Conservation (phyloP, 1,140 invertebrate genomes). For the Chionoecetes opilio region DNA sequence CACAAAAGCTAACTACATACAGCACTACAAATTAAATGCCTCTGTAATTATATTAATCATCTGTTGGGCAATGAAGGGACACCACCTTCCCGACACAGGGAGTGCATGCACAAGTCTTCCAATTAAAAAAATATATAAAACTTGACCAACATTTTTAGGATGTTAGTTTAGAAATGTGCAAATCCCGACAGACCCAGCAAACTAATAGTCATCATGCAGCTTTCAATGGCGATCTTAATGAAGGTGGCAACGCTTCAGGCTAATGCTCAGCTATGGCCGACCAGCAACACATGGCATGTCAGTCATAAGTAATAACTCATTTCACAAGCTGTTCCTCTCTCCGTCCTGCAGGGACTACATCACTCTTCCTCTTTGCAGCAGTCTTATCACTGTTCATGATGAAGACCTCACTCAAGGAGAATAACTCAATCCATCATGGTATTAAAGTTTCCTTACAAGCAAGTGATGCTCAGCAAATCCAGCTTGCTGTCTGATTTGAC, state of each 20-base stretch:
- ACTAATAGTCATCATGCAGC: not conserved
- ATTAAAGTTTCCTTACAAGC: not conserved
- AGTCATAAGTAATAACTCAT: not conserved
- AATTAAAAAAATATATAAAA: constrained; percentile 48
- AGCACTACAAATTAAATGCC: constrained; percentile 40
- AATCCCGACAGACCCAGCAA: not conserved
- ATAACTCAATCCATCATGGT: not conserved
- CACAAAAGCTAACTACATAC: constrained; percentile 60
- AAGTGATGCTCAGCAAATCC: not conserved
- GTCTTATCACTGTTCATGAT: not conserved
- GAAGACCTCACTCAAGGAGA: not conserved
- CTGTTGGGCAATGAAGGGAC: not conserved
- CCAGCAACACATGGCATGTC: not conserved
- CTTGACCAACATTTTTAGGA: constrained; percentile 35
- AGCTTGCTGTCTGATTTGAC: not conserved
- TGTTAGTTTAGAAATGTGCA: constrained; percentile 48
- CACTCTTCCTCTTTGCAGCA: not conserved
- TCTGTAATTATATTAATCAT: not conserved
- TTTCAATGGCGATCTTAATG: no score
- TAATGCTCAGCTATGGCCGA: not conserved
- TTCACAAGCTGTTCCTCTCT: no score
- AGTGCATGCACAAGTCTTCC: constrained; percentile 38
- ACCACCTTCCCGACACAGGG: not conserved
- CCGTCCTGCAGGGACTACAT: no score
- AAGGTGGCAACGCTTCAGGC: no score